Percentiles rank a stretch among this genome's conserved stretches.
phyloP scores from a whole-genome alignment of 2,797 vertebrate species.

The Typhlichthys eigenmanni region DNA sequence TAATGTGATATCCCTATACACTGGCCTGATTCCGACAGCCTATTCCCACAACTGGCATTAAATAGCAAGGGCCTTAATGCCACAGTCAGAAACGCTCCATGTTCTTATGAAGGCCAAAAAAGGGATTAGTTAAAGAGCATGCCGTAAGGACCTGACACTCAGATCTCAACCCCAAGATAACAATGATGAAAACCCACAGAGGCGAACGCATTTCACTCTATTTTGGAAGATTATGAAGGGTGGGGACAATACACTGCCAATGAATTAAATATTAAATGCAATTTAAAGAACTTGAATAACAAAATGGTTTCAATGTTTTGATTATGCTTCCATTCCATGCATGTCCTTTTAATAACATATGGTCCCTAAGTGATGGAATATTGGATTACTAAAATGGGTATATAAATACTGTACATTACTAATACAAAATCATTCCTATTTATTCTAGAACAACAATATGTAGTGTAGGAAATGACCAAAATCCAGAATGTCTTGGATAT shows the following conservation, averaged over 20 bases:
- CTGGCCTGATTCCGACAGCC: conserved; percentile 94
- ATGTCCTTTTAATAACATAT: conserved; percentile 12
- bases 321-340: conserved; percentile 44
- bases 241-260: conserved; percentile 64
- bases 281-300: conserved; percentile 58
- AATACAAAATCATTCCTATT: too few species aligned
- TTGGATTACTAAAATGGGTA: conserved; percentile 46
- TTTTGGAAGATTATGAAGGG: conserved; percentile 61
- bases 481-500: too few species aligned
- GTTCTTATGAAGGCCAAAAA: conserved; percentile 67
- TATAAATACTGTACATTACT: too few species aligned
- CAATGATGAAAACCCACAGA: conserved; percentile 58
- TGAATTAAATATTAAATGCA: conserved; percentile 67
- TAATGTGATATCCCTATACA: conserved; percentile 99
- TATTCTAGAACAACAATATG: too few species aligned
- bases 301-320: conserved; percentile 63
- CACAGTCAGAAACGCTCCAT: conserved; percentile 67
- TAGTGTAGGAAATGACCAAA: too few species aligned
- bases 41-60: conserved; percentile 97
- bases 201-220: conserved; percentile 54
- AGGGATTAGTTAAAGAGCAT: conserved; percentile 75
- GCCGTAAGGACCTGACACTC: conserved; percentile 75
- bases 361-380: conserved; percentile 52
- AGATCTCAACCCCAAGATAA: conserved; percentile 68
- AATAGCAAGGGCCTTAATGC: conserved; percentile 83